Evolutionary conservation across 2,113 vertebrate genomes (phyloP).

Genomic region (Pogona vitticeps): DNA sequence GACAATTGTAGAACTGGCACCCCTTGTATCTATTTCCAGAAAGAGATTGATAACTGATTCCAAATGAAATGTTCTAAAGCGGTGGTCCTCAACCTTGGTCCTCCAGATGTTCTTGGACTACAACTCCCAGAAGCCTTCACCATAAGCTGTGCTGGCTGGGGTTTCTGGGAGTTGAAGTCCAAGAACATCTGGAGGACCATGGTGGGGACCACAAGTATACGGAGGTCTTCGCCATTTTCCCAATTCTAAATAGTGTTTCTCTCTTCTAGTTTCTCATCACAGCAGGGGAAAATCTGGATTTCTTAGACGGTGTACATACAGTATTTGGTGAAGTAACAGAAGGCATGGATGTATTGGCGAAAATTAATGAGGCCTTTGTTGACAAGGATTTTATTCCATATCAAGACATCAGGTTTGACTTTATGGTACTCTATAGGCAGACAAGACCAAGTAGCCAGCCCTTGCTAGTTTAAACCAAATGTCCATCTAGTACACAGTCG

Average conservation of each 20-base stretch:
- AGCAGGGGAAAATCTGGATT: conserved; percentile 90
- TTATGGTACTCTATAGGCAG: conserved; percentile 13
- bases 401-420: conserved; percentile 92
- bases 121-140: no score
- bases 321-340: conserved; percentile 97
- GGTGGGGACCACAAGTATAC: no score
- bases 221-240: background rate
- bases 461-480: background rate
- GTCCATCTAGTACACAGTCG: no score
- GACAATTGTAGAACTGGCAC: background rate
- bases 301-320: conserved; percentile 93
- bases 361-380: conserved; percentile 94
- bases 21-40: no score
- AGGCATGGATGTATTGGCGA: conserved; percentile 90
- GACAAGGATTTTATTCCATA: conserved; percentile 95
- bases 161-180: no score
- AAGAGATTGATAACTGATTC: background rate
- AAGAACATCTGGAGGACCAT: no score
- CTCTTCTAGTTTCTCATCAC: conserved; percentile 92
- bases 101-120: no score
- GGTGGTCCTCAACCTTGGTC: no score
- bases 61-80: background rate
- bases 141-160: no score
- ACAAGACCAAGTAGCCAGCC: background rate
- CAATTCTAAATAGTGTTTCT: conserved; percentile 10